A percentile compares a stretch with the other conserved stretches of the same genome.
Evolutionary conservation across 2,888 invertebrate species (phyloP).

Genomic region (Cataglyphis cursor): DNA sequence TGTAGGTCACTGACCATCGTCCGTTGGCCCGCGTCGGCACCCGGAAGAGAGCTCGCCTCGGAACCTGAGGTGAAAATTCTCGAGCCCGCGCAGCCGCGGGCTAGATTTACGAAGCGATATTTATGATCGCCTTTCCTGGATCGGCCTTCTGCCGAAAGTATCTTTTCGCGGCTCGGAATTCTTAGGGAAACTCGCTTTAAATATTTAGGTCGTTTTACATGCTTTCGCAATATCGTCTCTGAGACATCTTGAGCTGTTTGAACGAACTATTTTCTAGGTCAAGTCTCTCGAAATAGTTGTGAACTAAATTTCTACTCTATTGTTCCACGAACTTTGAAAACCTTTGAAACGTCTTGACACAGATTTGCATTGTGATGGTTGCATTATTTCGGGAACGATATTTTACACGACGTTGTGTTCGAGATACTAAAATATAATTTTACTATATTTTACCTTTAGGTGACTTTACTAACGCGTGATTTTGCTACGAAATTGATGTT

Average conservation of each 20-base stretch:
- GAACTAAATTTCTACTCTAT: neutral
- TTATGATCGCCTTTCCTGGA: neutral
- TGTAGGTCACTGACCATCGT: constrained; percentile 83
- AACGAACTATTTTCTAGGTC: neutral
- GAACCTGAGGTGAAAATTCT: constrained; percentile 71
- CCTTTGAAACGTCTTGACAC: neutral
- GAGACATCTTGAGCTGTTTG: neutral
- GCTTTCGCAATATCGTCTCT: neutral
- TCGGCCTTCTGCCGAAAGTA: neutral
- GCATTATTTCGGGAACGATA: neutral
- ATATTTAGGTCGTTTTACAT: neutral
- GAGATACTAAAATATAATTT: neutral
- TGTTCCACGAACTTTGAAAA: neutral
- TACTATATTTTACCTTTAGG: too few relatives aligned
- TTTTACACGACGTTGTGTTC: neutral
- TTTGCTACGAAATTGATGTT: constrained; percentile 9
- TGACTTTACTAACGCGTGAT: neutral
- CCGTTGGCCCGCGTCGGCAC: constrained; percentile 71
- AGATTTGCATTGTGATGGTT: neutral
- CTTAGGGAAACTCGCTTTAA: neutral
- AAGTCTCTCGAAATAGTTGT: neutral
- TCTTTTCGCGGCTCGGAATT: neutral
- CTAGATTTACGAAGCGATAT: neutral
- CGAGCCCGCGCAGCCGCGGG: constrained; percentile 39
- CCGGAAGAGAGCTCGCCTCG: constrained; percentile 69